Evolutionary conservation across 2,797 vertebrate genomes (phyloP), one percentile per base, ranked within the genome.

Genomic region (Rhinatrema bivittatum): DNA sequence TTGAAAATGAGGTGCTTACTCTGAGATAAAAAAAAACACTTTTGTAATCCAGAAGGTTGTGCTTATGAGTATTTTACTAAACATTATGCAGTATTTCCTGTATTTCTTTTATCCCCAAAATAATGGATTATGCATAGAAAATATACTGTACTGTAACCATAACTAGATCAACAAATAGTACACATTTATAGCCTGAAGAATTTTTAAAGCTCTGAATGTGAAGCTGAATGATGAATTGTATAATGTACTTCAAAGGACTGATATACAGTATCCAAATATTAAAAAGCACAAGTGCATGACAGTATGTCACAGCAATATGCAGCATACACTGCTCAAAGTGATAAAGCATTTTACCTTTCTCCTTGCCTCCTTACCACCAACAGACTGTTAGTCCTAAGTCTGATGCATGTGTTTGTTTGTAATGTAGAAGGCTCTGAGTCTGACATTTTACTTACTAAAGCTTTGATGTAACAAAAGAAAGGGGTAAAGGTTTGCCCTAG

Each of bases 161-260:
- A 52, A 52, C 54, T 39, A 50, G 54, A 49, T 62, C 20, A 54
- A 35, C 32, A 28, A 42, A 54, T 29, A 60, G 47, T 52, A 42
- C 24, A 39, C 4, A 12, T 26, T 63, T n/a, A n/a, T 63, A 53
- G 34, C 54, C 53, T 60, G 43, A 60, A 49, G 40, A 56, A 16
- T 49, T 26, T 54, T 33, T 42, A 50, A 54, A 42, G 39, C 40
- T 22, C n/a, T 53, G 52, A 47, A 50, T 25, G 20, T 28, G 44
- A 55, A 58, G 55, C 16, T 41, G 47, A 32, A 52, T 68, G 62
- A 65, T 65, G 36, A 56, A 69, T 56, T 54, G 53, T 62, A 42
- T 48, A 53, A 42, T 36, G 42, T 46, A 5, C 45, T 62, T 53
- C 44, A 50, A 53, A 48, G 24, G 65, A 67, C 59, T 60, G 56